Evolutionary conservation across 2,888 invertebrate genomes (phyloP).

Genomic region (Epinotia bilunana): DNA sequence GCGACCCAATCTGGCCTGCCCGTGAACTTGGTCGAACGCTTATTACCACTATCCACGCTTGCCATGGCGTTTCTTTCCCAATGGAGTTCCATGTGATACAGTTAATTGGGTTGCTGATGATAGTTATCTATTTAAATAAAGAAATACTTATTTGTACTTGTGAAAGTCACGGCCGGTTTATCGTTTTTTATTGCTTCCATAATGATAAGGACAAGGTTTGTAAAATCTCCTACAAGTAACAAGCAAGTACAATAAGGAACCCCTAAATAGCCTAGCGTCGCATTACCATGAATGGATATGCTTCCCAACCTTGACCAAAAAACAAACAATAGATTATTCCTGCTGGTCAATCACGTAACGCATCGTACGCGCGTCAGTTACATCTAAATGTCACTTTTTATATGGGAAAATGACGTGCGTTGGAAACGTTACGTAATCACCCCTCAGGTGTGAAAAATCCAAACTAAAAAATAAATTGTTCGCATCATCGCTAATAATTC

Average conservation of each 20-base stretch:
- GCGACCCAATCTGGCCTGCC: neutral
- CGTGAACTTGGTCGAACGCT: conserved; percentile 30
- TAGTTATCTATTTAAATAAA: too few relatives aligned
- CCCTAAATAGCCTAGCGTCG: too few relatives aligned
- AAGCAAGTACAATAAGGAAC: neutral
- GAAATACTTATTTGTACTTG: too few relatives aligned
- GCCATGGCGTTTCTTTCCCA: neutral
- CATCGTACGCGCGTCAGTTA: too few relatives aligned
- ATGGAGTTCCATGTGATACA: neutral
- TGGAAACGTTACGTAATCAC: too few relatives aligned
- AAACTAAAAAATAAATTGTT: neutral
- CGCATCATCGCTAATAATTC: neutral
- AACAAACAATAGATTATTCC: neutral
- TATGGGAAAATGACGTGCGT: too few relatives aligned
- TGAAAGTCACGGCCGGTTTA: neutral
- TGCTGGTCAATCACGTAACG: neutral
- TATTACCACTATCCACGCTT: neutral
- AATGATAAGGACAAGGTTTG: too few relatives aligned
- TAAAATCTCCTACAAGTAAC: neutral
- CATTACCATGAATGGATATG: neutral
- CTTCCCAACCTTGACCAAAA: neutral
- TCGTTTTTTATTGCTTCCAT: neutral
- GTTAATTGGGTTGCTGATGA: too few relatives aligned
- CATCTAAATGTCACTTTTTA: too few relatives aligned
- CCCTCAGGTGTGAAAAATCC: neutral